These are phyloP conservation scores for Pogoniulus pusillus DNA, from an alignment of 2,797 vertebrate species.

Conservation along the genomic window DNA sequence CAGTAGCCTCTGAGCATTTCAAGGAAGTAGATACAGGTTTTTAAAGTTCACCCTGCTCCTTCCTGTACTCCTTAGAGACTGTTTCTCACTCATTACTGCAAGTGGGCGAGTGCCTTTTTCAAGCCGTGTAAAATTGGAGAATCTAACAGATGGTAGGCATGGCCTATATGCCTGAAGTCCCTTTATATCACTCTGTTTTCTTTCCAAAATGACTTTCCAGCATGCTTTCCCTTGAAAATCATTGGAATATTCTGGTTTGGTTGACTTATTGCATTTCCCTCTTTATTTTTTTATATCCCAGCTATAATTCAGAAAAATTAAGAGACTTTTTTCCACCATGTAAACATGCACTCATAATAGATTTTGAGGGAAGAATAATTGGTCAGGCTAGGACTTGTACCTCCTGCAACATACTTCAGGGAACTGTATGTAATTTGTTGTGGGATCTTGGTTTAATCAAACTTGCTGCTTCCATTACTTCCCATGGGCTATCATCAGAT, in stretches of 20 bases:
- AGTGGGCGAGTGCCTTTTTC: constrained; percentile 69
- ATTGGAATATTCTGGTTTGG: neutral
- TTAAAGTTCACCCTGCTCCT: constrained; percentile 38
- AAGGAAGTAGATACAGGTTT: constrained; percentile 46
- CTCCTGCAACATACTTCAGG: neutral
- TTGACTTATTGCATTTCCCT: neutral
- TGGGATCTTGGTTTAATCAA: neutral
- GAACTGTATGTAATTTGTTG: neutral
- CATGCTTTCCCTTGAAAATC: constrained; percentile 13
- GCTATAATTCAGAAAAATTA: neutral
- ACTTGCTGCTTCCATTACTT: neutral
- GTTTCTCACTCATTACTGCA: constrained; percentile 58
- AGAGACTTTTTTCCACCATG: neutral
- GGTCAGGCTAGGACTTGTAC: neutral
- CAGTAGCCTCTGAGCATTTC: constrained; percentile 39
- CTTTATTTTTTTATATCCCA: neutral
- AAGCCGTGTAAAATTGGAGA: constrained; percentile 62
- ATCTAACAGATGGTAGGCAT: constrained; percentile 56
- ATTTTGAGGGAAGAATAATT: neutral
- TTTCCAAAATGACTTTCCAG: constrained; percentile 42
- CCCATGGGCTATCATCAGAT: neutral
- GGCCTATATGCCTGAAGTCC: constrained; percentile 53
- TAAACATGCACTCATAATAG: neutral
- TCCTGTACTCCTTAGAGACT: constrained; percentile 32
- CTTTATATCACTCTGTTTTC: constrained; percentile 1